Evolutionary conservation across 2,797 vertebrate species (phyloP), one percentile per base, ranked within the genome.

Genomic region (Hydrolagus colliei): DNA sequence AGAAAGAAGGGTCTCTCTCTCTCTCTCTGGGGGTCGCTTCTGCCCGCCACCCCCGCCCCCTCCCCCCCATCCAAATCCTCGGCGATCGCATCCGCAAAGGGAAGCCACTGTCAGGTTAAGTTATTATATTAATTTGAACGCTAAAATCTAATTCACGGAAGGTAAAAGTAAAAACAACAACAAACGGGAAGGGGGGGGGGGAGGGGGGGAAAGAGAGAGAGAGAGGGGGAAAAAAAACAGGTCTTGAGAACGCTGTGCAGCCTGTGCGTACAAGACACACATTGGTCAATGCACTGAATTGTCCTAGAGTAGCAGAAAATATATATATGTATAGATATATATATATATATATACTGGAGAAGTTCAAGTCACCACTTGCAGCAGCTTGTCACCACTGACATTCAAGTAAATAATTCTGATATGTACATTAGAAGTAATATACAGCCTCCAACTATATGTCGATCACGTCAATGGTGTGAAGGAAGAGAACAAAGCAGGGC

Each of bases 301-400:
- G 62, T 27, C 11, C 62, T 63, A 80, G 62, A 65, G 62, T 63
- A 67, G 78, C 79, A 68, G 79, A 84, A 71, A 52, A 52, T 52
- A 52, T 52, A 52, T 52, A 52, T 52, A 52, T 52, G 41, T 52
- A 52, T 52, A 52, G 41, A 52, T 52, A 27, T 27, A 27, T 27
- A 27, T 27, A 27, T 27, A 27, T 27, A 41, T 84, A 84, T 71
- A 68, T 86, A 72, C 86, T 67, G 67, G 72, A 72, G 88, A 91
- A 86, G 87, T 92, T 90, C 92, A 90, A 90, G 92, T 93, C 89
- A 92, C 18, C 88, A 93, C 92, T 92, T 87, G 93, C 94, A 96
- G 95, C 95, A 96, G 95, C 95, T 52, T 93, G 91, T 95, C 93
- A 94, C 93, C 88, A 91, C 6, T 6, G 91, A 95, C 94, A 95